phyloP scores from a whole-genome alignment of 2,888 invertebrate species.

The Torymus auratus region DNA sequence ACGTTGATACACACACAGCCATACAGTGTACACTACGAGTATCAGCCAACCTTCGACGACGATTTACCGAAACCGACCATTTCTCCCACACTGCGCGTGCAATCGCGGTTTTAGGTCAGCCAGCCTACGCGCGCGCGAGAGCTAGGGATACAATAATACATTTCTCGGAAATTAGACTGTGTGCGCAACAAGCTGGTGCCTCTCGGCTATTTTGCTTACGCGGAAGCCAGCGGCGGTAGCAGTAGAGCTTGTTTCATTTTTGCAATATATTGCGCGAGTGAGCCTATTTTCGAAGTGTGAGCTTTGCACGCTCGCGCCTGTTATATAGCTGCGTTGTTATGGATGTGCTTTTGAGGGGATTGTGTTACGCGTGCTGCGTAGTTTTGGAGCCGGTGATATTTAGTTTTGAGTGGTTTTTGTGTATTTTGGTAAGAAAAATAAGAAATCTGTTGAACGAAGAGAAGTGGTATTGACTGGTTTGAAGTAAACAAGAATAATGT shows the following conservation, averaged over 20 bases:
- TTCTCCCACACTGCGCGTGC: not conserved
- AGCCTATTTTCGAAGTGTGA: conserved; percentile 35
- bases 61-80: conserved; percentile 31
- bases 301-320: not conserved
- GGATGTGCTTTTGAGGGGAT: too few relatives aligned
- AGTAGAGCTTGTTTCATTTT: conserved; percentile 25
- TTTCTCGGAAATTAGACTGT: conserved; percentile 49
- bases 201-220: conserved; percentile 47
- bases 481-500: too few relatives aligned
- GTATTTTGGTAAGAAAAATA: too few relatives aligned
- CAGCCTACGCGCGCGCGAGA: too few relatives aligned
- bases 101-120: conserved; percentile 51
- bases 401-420: too few relatives aligned
- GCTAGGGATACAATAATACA: conserved; percentile 44
- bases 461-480: too few relatives aligned
- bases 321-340: too few relatives aligned
- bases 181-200: conserved; percentile 21
- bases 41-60: conserved; percentile 36
- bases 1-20: too few relatives aligned
- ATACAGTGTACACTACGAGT: too few relatives aligned
- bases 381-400: too few relatives aligned
- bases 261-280: conserved; percentile 22
- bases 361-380: too few relatives aligned
- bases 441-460: too few relatives aligned
- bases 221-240: conserved; percentile 20